Conservation (phyloP, 2,113 vertebrate species). For the Protomyctophum bolini region DNA sequence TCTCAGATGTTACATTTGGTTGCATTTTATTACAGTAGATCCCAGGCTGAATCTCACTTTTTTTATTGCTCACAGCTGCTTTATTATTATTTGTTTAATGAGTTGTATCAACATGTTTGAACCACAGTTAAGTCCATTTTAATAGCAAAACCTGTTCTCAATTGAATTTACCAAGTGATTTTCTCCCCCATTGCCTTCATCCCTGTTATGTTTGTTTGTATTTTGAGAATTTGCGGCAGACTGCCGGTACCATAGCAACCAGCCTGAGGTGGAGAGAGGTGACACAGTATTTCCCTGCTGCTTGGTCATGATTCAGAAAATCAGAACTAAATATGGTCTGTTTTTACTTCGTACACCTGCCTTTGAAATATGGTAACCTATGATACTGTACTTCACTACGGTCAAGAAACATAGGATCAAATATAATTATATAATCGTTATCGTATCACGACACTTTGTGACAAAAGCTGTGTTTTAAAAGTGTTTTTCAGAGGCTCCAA, state of each 20-base stretch:
- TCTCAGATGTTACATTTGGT: neutral
- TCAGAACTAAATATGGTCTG: neutral
- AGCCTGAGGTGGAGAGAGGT: slow-evolving; percentile 48
- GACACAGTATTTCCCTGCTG: slow-evolving; percentile 33
- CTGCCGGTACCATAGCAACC: slow-evolving; percentile 57
- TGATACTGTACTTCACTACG: neutral
- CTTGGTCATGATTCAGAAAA: slow-evolving; percentile 54
- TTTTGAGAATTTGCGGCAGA: slow-evolving; percentile 39
- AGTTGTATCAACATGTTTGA: too few relatives aligned
- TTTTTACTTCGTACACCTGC: neutral
- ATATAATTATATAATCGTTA: neutral
- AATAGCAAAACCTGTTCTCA: neutral
- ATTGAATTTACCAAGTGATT: slow-evolving; percentile 17
- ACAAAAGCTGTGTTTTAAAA: neutral
- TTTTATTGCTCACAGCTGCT: neutral
- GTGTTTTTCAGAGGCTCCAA: neutral
- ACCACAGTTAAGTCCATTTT: too few relatives aligned
- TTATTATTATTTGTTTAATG: neutral
- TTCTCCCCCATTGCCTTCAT: slow-evolving; percentile 35
- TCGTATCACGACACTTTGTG: neutral
- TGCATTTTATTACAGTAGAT: neutral
- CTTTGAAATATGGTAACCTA: neutral
- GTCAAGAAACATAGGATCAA: neutral
- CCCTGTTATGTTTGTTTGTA: slow-evolving; percentile 59
- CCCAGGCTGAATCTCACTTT: slow-evolving; percentile 11